A percentile compares a stretch with the other conserved stretches of the same genome.
phyloP scores from a whole-genome alignment of 2,888 invertebrate species.

The Synergus umbraculus region DNA sequence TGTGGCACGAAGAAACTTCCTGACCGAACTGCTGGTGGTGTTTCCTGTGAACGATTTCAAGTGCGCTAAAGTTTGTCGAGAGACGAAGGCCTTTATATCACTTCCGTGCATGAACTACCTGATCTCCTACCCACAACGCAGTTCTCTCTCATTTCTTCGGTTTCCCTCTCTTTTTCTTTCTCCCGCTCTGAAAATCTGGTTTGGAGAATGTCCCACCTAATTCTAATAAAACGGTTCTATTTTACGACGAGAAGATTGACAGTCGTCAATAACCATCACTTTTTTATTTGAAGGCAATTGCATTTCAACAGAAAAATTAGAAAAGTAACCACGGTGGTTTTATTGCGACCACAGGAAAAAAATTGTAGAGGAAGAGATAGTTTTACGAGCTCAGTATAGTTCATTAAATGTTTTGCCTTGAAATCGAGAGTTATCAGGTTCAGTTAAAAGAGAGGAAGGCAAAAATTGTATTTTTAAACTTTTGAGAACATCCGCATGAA shows the following conservation, averaged over 20 bases:
- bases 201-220: conserved; percentile 20
- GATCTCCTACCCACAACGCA: conserved; percentile 60
- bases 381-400: background rate
- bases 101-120: conserved; percentile 68
- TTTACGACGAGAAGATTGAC: conserved; percentile 20
- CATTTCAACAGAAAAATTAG: background rate
- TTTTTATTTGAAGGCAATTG: background rate
- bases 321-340: conserved; percentile 19
- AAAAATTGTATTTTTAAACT: background rate
- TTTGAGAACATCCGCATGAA: too few species aligned
- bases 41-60: conserved; percentile 66
- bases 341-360: background rate
- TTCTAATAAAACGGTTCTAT: conserved; percentile 32
- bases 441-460: background rate
- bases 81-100: conserved; percentile 74
- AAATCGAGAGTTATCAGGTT: background rate
- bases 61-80: conserved; percentile 68
- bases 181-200: conserved; percentile 42
- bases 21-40: conserved; percentile 62
- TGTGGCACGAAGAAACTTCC: conserved; percentile 69
- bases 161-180: conserved; percentile 47
- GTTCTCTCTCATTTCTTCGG: conserved; percentile 57
- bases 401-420: background rate
- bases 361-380: background rate
- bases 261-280: conserved; percentile 19